phyloP scores from a whole-genome alignment of 2,888 invertebrate species.

The Miltochrista miniata region DNA sequence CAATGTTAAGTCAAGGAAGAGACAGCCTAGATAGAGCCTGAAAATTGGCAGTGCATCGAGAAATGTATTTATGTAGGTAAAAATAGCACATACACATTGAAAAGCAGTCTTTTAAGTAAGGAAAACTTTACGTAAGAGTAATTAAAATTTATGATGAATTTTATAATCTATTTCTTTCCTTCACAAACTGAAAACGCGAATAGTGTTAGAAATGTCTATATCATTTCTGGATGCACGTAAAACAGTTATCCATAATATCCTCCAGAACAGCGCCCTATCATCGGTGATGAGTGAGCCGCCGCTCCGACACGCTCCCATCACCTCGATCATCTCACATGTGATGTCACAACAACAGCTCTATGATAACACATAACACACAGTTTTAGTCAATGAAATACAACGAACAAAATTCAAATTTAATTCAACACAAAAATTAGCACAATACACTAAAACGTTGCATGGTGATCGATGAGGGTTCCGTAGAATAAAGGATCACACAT shows the following conservation, averaged over 20 bases:
- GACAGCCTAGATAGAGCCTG: constrained; percentile 45
- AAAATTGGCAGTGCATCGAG: constrained; percentile 32
- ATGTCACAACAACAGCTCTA: constrained; percentile 77
- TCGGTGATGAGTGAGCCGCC: constrained; percentile 43
- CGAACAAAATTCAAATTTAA: constrained; percentile 82
- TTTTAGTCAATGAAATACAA: constrained; percentile 80
- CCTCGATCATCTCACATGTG: constrained; percentile 50
- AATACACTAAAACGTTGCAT: constrained; percentile 78
- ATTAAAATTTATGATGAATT: too few species aligned
- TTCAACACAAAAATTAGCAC: constrained; percentile 78
- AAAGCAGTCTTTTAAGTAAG: neutral
- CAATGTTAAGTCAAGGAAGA: constrained; percentile 61
- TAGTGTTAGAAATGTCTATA: too few species aligned
- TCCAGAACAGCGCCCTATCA: constrained; percentile 40
- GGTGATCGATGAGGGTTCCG: constrained; percentile 75
- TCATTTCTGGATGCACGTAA: constrained; percentile 54
- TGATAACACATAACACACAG: constrained; percentile 82
- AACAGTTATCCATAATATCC: constrained; percentile 25
- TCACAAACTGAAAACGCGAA: too few species aligned
- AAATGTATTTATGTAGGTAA: constrained; percentile 14
- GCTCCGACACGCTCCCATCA: constrained; percentile 61
- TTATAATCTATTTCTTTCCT: too few species aligned
- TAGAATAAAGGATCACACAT: constrained; percentile 57
- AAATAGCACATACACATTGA: neutral
- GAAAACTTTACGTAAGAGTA: neutral